Base-by-base conservation (phyloP, 2,888 invertebrate genomes). In the Podotricha telesiphe region DNA sequence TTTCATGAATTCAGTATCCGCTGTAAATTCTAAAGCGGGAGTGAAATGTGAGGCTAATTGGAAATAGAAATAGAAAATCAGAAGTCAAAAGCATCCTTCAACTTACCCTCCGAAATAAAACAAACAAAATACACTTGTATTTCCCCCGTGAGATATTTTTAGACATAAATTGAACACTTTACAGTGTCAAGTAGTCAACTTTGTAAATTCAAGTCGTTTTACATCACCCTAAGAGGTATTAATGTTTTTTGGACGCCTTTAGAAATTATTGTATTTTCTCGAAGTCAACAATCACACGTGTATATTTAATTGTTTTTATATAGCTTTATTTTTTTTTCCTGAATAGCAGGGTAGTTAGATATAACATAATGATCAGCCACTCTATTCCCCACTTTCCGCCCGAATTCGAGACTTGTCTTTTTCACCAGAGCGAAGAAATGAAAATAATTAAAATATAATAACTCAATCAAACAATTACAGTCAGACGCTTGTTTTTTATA, bases 101-200 rank as follows among this genome's bases (percentile, higher is more conserved):
- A 59, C 20, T 45, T 45, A 45, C n/a, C 17, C 45, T 45, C 45
- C 2, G 22, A 59, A 45, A 45, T 45, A 45, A 11, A 45, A 61
- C 53, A 67, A 67, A 55, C 67, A 67, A 45, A 53, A 45, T 55
- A 40, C 34, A 61, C 42, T 22, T 45, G 42, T 59, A 59, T 45
- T 59, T 45, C 45, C 42, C 45, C 22, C 22, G 22, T 59, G 45
- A 28, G 42, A 45, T 20, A 59, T 59, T 42, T 59, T 59, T 45
- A 20, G 42, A 42, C 19, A 20, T 10, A 58, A 58, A 42, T 59
- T 28, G 22, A 45, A 45, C 13, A 59, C 45, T 28, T 59, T 22
- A 45, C 15, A 22, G 42, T 28, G 59, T 59, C 59, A 59, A 59
- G 59, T 17, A 22, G n/a, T 5, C 17, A 45, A 45, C 45, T 59